Base-by-base conservation (phyloP, 2,888 invertebrate genomes). In the Tolmerus cingulatus region DNA sequence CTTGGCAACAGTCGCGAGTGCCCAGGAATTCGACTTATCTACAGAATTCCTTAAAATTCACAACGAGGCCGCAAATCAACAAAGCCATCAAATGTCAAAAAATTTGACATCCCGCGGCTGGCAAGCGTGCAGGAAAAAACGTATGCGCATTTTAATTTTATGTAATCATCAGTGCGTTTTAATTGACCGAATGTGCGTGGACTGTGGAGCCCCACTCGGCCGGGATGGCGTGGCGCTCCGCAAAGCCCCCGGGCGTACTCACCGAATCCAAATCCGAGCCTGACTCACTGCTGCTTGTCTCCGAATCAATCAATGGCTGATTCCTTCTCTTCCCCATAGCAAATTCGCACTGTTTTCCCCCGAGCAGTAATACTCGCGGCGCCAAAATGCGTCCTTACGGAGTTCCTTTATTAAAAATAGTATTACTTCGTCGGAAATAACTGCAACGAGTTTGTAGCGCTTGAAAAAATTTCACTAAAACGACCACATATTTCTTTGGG, bases 321-420 rank as follows among this genome's bases (percentile, higher is more conserved):
- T 96, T 96, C 93, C 97, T 97, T 90, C 97, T 94, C 93, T 97
- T 97, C 90, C 95, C 96, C 97, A 97, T 97, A 93, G 91, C 93
- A n/a, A 30, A 37, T 57, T n/a, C 9, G n/a, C 8, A 19, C 57
- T 66, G 14, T 5, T 76, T 34, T 8, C 9, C 16, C 14, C 16
- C 14, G 27, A 37, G 27, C n/a, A 74, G 12, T 76, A 5, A 76
- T 37, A 76, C 14, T 7, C 66, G 51, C 51, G 7, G 1, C 19
- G n/a, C n/a, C 51, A 19, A 51, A 19, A 51, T 51, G 5, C 27
- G 12, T 27, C 27, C 19, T 12, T 12, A 23, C 66, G 2, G 7
- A 66, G 27, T 66, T 51, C n/a, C 8, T n/a, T 7, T 0, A 16
- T 19, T 74, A 0, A 27, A 74, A 74, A 4, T 74, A 16, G 16